Base-by-base conservation (phyloP, 35 echinoderm and acorn worm species). In the Patiria miniata region DNA sequence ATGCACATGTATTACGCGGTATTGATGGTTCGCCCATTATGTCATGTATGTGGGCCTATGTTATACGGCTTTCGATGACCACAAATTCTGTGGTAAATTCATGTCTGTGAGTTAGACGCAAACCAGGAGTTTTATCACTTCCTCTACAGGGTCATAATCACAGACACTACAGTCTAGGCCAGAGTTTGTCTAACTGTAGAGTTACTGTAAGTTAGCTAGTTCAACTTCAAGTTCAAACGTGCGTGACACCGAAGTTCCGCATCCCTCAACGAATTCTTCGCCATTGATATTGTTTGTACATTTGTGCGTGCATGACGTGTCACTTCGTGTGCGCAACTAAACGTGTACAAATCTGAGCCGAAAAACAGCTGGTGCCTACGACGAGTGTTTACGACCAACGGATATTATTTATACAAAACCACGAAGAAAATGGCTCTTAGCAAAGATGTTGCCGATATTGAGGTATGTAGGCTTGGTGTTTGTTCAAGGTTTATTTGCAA, bases 401-500 rank as follows among this genome's bases (percentile, higher is more conserved):
- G 54, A 57, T n/a, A n/a, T 14, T 18, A n/a, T 57, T 14, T 18
- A 18, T 18, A 57, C 22, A 57, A 57, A 2, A 65, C 23, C 57
- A 84, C 18, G n/a, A n/a, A n/a, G n/a, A n/a, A n/a, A 65, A 85
- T 85, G 83, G 29, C 83, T 85, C 53, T 85, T 19, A 59, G 51
- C 39, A 85, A 68, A 85, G 83, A 85, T 85, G 53, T 85, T 12
- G 57, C 83, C 60, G 83, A 85, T 56, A 85, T 85, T 65, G 83
- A 85, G 56, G 83, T 85, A 85, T 59, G 83, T 79, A n/a, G 15
- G 5, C 7, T 30, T 79, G 18, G 5, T 79, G 1, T 37, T 36
- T 40, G 36, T 79, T 79, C 37, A 36, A 21, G 36, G 17, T 53
- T 32, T 15, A 22, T 23, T 83, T 17, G 23, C 15, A 19, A 30